Evolutionary conservation across 92 coral and sea anemone species (phyloP).

Genomic region (Phenganax stokvisi): DNA sequence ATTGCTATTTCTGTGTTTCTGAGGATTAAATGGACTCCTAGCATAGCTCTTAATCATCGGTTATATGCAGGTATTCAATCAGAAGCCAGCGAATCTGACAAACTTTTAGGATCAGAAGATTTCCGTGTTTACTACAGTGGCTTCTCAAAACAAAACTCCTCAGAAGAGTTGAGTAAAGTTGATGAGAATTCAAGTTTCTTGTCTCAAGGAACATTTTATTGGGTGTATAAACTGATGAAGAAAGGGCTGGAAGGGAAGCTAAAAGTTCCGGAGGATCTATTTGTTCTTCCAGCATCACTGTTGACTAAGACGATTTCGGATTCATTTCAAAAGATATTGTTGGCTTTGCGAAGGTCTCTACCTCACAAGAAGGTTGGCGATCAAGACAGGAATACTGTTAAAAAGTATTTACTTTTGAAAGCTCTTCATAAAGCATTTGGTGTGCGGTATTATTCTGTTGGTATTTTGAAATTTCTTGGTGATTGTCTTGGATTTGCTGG

Average conservation of each 20-base stretch:
- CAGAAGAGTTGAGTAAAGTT: conserved; percentile 67
- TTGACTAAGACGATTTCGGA: conserved; percentile 55
- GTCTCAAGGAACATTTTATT: conserved; percentile 80
- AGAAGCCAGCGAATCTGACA: conserved; percentile 50
- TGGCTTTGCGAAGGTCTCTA: not conserved
- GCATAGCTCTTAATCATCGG: not conserved
- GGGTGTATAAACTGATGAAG: conserved; percentile 76
- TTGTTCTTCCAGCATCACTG: conserved; percentile 67
- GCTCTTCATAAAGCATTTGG: conserved; percentile 93
- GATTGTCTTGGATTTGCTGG: conserved; percentile 97
- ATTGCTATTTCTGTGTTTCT: conserved; percentile 50
- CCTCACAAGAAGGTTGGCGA: not conserved
- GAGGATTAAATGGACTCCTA: conserved; percentile 23
- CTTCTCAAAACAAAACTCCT: conserved; percentile 47
- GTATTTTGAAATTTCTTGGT: conserved; percentile 72
- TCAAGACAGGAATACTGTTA: conserved; percentile 16
- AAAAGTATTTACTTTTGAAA: conserved; percentile 51
- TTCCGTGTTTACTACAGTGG: conserved; percentile 78
- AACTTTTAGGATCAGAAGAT: conserved; percentile 58
- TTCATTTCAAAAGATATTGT: conserved; percentile 48
- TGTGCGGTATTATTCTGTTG: conserved; percentile 76
- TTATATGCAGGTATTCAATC: conserved; percentile 56
- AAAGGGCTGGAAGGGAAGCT: conserved; percentile 70
- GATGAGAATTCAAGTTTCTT: conserved; percentile 66
- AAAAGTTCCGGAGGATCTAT: conserved; percentile 64